Evolutionary conservation across 2,797 vertebrate genomes (phyloP).

Genomic region (Hypotaenidia philippensis): DNA sequence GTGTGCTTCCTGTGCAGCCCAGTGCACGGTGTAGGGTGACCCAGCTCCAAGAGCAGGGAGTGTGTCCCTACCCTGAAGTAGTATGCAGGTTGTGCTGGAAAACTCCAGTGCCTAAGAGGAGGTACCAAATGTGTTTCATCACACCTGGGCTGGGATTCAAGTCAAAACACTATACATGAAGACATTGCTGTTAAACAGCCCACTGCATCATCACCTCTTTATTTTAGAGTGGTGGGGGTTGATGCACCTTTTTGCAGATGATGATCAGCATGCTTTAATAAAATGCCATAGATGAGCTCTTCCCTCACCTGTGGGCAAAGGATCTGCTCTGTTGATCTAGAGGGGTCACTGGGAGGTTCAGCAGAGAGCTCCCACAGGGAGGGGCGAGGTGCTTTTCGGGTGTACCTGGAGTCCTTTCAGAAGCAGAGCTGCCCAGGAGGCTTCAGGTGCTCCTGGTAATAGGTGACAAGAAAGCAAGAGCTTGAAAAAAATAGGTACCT

Average conservation of each 20-base stretch:
- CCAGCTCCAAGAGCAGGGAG: not conserved
- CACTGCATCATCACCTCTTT: not conserved
- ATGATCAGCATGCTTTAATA: not conserved
- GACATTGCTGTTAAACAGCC: not conserved
- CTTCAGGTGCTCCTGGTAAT: not conserved
- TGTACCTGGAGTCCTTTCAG: rapidly evolving
- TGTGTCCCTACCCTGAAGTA: not conserved
- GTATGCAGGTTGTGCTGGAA: no score
- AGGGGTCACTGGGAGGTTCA: not conserved
- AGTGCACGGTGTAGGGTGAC: rapidly evolving
- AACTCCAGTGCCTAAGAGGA: not conserved
- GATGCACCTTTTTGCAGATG: not conserved
- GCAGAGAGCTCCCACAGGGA: not conserved
- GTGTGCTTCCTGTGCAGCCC: not conserved
- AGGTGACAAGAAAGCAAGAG: not conserved
- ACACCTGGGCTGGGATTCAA: not conserved
- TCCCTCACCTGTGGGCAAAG: not conserved
- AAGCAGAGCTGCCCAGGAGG: not conserved
- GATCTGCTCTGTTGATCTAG: not conserved
- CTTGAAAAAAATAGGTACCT: not conserved
- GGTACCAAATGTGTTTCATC: not conserved
- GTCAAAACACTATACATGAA: not conserved
- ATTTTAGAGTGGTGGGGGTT: not conserved
- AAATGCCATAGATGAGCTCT: not conserved
- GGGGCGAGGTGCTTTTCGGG: not conserved